Conservation (phyloP, 2,888 invertebrate species). For the Augochlorella aurata region DNA sequence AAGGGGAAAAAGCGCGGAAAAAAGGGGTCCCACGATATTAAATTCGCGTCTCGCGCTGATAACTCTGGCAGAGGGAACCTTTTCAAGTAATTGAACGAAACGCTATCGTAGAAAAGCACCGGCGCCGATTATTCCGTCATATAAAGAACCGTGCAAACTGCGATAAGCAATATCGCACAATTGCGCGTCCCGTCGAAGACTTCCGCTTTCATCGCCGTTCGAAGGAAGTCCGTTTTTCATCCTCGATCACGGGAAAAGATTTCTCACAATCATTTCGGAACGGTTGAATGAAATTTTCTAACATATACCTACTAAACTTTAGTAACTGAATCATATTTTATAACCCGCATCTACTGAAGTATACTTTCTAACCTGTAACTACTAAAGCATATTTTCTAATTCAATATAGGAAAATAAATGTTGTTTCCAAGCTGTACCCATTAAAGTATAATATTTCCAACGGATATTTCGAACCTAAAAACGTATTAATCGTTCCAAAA, state of each 20-base stretch:
- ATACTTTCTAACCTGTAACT: no score
- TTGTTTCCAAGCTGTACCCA: no score
- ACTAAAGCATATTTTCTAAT: no score
- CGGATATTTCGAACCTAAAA: no score
- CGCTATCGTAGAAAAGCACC: background rate
- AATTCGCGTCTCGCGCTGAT: conserved; percentile 25
- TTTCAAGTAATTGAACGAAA: conserved; percentile 41
- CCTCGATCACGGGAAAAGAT: background rate
- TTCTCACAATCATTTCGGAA: no score
- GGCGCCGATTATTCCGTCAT: conserved; percentile 24
- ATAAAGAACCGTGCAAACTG: conserved; percentile 34
- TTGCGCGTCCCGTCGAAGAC: conserved; percentile 23
- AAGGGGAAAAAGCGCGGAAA: background rate
- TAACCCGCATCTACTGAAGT: no score
- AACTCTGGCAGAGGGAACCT: background rate
- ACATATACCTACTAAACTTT: no score
- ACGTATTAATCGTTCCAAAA: no score
- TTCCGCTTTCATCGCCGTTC: background rate
- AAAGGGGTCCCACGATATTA: conserved; percentile 1
- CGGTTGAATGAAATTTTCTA: no score
- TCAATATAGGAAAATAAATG: no score
- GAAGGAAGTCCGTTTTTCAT: conserved; percentile 5
- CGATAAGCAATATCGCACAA: conserved; percentile 29
- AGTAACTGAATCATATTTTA: no score
- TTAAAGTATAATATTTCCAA: no score